Conservation (phyloP, 2,888 invertebrate species). For the Leptopilina syphax region DNA sequence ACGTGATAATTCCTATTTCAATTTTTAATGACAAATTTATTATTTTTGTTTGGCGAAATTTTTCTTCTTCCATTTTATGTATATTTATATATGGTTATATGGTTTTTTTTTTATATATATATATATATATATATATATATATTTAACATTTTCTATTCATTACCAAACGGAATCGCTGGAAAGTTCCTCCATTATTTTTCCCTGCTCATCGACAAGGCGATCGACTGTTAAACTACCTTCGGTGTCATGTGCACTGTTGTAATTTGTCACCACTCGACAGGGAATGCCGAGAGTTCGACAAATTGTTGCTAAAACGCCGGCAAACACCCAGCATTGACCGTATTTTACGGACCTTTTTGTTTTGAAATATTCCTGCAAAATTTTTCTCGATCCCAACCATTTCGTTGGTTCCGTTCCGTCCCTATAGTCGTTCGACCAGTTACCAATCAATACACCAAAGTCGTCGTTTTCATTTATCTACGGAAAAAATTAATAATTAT, state of each 20-base stretch:
- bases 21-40: neutral
- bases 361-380: constrained; percentile 89
- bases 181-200: constrained; percentile 87
- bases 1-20: constrained; percentile 90
- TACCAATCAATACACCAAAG: constrained; percentile 90
- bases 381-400: constrained; percentile 93
- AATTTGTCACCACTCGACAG: constrained; percentile 91
- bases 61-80: no score
- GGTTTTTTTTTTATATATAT: no score
- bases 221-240: constrained; percentile 94
- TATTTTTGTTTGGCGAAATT: no score
- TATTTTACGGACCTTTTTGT: constrained; percentile 93
- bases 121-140: no score
- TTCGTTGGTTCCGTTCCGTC: constrained; percentile 92
- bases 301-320: constrained; percentile 94
- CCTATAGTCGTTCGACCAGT: constrained; percentile 91
- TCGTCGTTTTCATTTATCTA: constrained; percentile 89
- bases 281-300: constrained; percentile 94
- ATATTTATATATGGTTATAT: no score
- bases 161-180: constrained; percentile 93
- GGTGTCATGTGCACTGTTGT: constrained; percentile 96
- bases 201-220: constrained; percentile 89
- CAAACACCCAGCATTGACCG: constrained; percentile 97
- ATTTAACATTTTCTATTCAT: constrained; percentile 26
- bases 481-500: neutral